These are phyloP conservation scores for Cotesia vestalis DNA, from an alignment of 1,140 invertebrate species.

Conservation along the genomic window DNA sequence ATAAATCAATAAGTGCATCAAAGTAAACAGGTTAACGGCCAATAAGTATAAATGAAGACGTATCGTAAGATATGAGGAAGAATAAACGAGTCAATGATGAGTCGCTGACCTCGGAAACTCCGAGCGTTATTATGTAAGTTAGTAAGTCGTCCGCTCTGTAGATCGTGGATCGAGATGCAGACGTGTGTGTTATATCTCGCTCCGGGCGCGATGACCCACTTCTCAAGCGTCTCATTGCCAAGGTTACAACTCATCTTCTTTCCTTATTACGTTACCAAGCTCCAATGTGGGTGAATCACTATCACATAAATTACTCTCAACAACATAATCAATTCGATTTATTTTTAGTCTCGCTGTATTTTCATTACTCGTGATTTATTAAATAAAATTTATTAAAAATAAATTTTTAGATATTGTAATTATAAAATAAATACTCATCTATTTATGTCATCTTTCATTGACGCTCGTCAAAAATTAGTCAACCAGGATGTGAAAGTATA, in stretches of 20 bases:
- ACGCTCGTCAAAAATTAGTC: constrained; percentile 25
- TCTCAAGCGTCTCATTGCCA: constrained; percentile 46
- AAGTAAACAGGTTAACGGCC: constrained; percentile 15
- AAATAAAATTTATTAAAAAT: too few relatives aligned
- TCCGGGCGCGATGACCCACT: constrained; percentile 29
- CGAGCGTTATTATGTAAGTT: constrained; percentile 15
- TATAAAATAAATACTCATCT: background rate
- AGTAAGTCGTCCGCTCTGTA: constrained; percentile 28
- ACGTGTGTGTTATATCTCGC: constrained; percentile 18
- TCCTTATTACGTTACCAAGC: background rate
- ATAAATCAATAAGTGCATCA: background rate
- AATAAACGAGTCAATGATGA: constrained; percentile 26
- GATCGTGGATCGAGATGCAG: constrained; percentile 37
- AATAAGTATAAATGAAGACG: constrained; percentile 6
- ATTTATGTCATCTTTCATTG: background rate
- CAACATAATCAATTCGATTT: background rate
- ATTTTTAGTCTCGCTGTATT: too few relatives aligned
- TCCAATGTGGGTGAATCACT: constrained; percentile 4
- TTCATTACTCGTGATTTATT: too few relatives aligned
- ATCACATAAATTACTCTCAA: background rate
- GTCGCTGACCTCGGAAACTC: constrained; percentile 32
- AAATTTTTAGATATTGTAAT: background rate
- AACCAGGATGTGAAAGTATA: constrained; percentile 43
- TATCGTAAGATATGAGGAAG: constrained; percentile 1
- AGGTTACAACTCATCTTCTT: constrained; percentile 47